These are phyloP conservation scores for Xyrauchen texanus DNA, from an alignment of 2,113 vertebrate genomes.

Conservation along the genomic window DNA sequence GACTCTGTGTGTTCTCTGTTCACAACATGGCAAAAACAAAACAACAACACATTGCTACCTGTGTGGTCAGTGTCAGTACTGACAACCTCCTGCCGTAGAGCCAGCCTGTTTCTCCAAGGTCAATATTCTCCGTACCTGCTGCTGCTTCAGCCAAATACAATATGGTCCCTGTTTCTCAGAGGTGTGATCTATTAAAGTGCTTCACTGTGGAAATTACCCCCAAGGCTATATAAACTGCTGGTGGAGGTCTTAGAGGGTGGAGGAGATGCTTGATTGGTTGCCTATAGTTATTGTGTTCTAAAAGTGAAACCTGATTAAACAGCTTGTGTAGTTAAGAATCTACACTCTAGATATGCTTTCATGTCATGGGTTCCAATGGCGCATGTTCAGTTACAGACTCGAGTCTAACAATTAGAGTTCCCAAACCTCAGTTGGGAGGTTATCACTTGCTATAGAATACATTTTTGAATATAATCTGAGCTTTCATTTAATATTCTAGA, in stretches of 20 bases:
- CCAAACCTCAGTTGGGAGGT: too few species aligned
- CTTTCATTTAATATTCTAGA: too few species aligned
- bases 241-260: not conserved
- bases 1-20: not conserved
- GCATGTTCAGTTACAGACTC: too few species aligned
- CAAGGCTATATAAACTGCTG: not conserved
- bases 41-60: constrained; percentile 13
- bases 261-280: constrained; percentile 5
- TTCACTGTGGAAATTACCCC: not conserved
- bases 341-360: too few species aligned
- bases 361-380: too few species aligned
- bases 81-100: constrained; percentile 43
- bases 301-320: not conserved
- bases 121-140: constrained; percentile 25
- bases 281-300: constrained; percentile 6
- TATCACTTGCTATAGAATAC: too few species aligned
- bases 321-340: not conserved
- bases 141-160: constrained; percentile 44
- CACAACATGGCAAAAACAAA: not conserved
- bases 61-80: constrained; percentile 26
- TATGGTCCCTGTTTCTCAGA: constrained; percentile 26
- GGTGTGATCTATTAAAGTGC: constrained; percentile 4
- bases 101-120: constrained; percentile 49
- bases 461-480: too few species aligned
- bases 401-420: too few species aligned